These are phyloP conservation scores for Drosophila pseudoananassae DNA, from an alignment of 1,140 invertebrate genomes.

Conservation along the genomic window DNA sequence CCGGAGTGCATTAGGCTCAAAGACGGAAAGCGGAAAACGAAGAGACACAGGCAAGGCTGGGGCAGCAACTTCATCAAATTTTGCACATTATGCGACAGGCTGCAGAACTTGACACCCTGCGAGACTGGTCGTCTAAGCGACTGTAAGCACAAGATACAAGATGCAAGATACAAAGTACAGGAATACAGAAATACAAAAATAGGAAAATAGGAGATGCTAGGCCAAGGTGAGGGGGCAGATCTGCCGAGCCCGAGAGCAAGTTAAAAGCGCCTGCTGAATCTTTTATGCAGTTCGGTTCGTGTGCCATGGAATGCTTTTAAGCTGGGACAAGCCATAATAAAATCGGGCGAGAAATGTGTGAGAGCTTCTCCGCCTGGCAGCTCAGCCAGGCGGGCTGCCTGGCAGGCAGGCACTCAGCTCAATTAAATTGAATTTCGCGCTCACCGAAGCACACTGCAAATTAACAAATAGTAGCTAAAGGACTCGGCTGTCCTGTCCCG, in stretches of 20 bases:
- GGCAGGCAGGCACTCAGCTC: slow-evolving; percentile 69
- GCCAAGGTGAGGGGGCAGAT: slow-evolving; percentile 1
- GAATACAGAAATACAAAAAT: slow-evolving; percentile 1
- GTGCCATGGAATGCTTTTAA: slow-evolving; percentile 72
- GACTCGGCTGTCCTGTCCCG: slow-evolving; percentile 33
- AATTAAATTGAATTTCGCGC: slow-evolving; percentile 83
- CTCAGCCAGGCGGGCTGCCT: neutral
- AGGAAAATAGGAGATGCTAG: neutral
- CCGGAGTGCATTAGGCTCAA: slow-evolving; percentile 44
- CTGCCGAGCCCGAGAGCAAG: slow-evolving; percentile 64
- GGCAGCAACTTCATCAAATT: slow-evolving; percentile 74
- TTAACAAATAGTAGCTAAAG: slow-evolving; percentile 72
- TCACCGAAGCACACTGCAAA: slow-evolving; percentile 81
- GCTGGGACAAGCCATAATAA: slow-evolving; percentile 74
- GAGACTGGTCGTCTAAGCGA: slow-evolving; percentile 38
- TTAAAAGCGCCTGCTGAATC: slow-evolving; percentile 81
- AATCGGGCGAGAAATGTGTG: slow-evolving; percentile 77
- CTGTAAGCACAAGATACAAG: slow-evolving; percentile 22
- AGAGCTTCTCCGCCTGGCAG: slow-evolving; percentile 52
- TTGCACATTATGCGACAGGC: slow-evolving; percentile 77
- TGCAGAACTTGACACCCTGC: slow-evolving; percentile 72
- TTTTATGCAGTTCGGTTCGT: slow-evolving; percentile 70
- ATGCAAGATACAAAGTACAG: slow-evolving; percentile 30
- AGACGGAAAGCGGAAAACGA: slow-evolving; percentile 5
- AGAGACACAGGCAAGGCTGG: neutral